A percentile compares a stretch with the other conserved stretches of the same genome.
Evolutionary conservation across 2,888 invertebrate genomes (phyloP).

Genomic region (Hydrotaea cyrtoneurina): DNA sequence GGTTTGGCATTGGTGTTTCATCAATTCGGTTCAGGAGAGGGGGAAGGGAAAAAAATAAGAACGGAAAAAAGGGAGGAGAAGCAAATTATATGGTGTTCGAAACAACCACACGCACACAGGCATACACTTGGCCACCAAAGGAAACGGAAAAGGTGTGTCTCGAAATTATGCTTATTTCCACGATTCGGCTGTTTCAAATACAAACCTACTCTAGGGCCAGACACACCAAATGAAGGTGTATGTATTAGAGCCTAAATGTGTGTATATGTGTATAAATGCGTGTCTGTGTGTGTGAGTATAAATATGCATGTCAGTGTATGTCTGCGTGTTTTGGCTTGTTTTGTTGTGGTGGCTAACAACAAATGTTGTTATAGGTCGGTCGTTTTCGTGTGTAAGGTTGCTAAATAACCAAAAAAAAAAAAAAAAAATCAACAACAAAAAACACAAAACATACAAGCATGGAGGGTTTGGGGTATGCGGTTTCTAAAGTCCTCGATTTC

Average conservation of each 20-base stretch:
- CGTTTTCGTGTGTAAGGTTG: conserved; percentile 25
- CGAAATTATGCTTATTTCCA: conserved; percentile 49
- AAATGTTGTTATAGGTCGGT: conserved; percentile 52
- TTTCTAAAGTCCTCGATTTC: no score
- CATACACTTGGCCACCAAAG: no score
- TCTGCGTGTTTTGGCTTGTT: neutral
- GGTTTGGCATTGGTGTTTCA: no score
- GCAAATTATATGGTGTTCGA: conserved; percentile 37
- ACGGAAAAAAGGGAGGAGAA: neutral
- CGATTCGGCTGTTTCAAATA: conserved; percentile 23
- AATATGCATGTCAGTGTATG: conserved; percentile 10
- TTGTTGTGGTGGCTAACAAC: conserved; percentile 3
- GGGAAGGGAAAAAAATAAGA: no score
- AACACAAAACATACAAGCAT: no score
- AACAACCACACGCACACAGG: neutral
- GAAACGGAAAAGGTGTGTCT: conserved; percentile 49
- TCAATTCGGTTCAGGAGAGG: neutral
- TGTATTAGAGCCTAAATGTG: neutral
- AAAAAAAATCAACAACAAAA: no score
- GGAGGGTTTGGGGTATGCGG: no score
- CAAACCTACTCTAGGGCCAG: conserved; percentile 21
- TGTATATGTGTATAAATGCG: neutral
- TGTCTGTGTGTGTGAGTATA: neutral
- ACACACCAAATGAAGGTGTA: conserved; percentile 17
- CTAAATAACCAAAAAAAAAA: neutral